phyloP scores from a whole-genome alignment of 2,888 invertebrate genomes.

The Dermolepida albohirtum region DNA sequence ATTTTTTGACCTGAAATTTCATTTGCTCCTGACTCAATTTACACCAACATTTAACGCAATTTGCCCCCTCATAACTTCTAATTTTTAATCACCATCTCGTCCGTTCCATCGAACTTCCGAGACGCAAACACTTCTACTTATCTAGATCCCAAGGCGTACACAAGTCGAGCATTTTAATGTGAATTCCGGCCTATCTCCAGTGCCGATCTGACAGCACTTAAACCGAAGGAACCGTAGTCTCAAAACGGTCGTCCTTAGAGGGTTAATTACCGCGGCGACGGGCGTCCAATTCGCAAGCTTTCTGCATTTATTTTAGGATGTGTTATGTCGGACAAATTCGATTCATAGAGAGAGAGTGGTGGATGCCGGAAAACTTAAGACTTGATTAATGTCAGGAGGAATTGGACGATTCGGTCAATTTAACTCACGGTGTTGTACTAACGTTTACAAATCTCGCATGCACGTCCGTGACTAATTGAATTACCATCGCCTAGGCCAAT shows the following conservation, averaged over 20 bases:
- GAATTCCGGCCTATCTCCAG: constrained; percentile 31
- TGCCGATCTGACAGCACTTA: constrained; percentile 33
- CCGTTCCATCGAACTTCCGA: constrained; percentile 33
- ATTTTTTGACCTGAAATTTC: constrained; percentile 4
- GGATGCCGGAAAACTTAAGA: constrained; percentile 27
- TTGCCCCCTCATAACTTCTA: constrained; percentile 35
- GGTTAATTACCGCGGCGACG: constrained; percentile 35
- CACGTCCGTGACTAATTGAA: constrained; percentile 41
- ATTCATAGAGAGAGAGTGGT: constrained; percentile 28
- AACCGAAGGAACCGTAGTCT: constrained; percentile 33
- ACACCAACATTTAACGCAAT: constrained; percentile 33
- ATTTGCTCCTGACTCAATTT: constrained; percentile 14
- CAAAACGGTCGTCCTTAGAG: constrained; percentile 21
- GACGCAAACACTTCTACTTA: constrained; percentile 27
- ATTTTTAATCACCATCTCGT: constrained; percentile 29
- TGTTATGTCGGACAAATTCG: constrained; percentile 33
- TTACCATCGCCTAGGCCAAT: constrained; percentile 35
- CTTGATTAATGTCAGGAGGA: constrained; percentile 35
- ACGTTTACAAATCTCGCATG: constrained; percentile 42
- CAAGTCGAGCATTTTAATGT: constrained; percentile 33
- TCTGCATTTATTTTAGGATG: constrained; percentile 32
- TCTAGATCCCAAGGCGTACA: constrained; percentile 36
- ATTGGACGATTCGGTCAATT: constrained; percentile 41
- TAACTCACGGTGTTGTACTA: constrained; percentile 39
- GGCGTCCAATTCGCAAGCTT: constrained; percentile 29